phyloP scores from a whole-genome alignment of 2,888 invertebrate species.

The Mystacides longicornis region DNA sequence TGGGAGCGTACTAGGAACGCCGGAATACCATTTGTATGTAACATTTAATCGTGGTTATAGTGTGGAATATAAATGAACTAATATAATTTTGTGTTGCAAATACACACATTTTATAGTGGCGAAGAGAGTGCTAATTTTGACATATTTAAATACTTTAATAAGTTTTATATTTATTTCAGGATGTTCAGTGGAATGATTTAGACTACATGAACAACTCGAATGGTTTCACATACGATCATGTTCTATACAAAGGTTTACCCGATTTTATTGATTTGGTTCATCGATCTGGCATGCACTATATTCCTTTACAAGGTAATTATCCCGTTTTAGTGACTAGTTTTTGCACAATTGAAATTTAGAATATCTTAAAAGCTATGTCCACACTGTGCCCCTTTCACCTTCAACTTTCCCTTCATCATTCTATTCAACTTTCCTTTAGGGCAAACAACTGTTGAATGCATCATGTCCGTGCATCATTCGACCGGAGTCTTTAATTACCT shows the following conservation, averaged over 20 bases:
- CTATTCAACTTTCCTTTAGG: too few species aligned
- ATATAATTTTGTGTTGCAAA: background rate
- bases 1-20: constrained; percentile 64
- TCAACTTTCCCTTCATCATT: too few species aligned
- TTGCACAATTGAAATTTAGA: too few species aligned
- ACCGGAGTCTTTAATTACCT: too few species aligned
- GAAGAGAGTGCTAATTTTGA: too few species aligned
- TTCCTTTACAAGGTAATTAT: constrained; percentile 54
- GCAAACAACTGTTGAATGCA: too few species aligned
- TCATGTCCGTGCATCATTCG: too few species aligned
- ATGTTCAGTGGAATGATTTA: constrained; percentile 78
- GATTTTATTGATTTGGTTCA: constrained; percentile 64
- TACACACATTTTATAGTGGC: too few species aligned
- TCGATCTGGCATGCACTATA: constrained; percentile 64
- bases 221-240: constrained; percentile 69
- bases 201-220: constrained; percentile 75
- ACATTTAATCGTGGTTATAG: background rate
- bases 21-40: constrained; percentile 68
- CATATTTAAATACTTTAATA: too few species aligned
- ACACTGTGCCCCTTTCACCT: too few species aligned
- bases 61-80: background rate
- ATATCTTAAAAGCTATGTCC: too few species aligned
- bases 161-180: constrained; percentile 38
- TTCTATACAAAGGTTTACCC: constrained; percentile 55
- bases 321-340: background rate